A percentile compares a stretch with the other conserved stretches of the same genome.
Conservation (phyloP, 2,888 invertebrate species). For the Ecliptopera silaceata region DNA sequence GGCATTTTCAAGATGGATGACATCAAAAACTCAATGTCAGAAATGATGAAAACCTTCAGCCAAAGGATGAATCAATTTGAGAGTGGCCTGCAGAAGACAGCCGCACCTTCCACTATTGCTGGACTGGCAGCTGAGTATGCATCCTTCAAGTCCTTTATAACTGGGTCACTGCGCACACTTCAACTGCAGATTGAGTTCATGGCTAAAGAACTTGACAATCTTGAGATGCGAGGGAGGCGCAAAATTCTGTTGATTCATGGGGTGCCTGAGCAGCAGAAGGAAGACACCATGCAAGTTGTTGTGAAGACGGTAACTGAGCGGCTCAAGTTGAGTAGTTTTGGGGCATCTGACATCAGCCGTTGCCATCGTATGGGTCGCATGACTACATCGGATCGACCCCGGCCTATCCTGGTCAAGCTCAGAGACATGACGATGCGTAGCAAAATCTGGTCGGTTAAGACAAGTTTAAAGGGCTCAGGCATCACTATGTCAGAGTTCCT, state of each 20-base stretch:
- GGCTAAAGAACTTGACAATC: not conserved
- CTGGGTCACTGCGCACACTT: not conserved
- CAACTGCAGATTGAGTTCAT: constrained; percentile 4
- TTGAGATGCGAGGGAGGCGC: constrained; percentile 3
- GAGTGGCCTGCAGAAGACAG: too few relatives aligned
- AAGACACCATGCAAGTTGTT: not conserved
- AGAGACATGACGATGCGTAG: too few relatives aligned
- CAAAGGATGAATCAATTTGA: not conserved
- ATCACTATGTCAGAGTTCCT: too few relatives aligned
- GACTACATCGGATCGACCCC: not conserved
- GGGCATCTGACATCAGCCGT: not conserved
- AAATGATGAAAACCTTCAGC: not conserved
- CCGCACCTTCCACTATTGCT: not conserved
- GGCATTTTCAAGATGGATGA: constrained; percentile 3
- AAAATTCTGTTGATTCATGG: constrained; percentile 7
- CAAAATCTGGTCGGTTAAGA: too few relatives aligned
- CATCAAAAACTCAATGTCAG: not conserved
- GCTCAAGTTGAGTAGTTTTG: not conserved
- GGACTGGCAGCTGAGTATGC: not conserved
- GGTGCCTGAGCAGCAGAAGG: constrained; percentile 2
- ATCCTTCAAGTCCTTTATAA: constrained; percentile 2
- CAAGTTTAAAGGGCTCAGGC: too few relatives aligned
- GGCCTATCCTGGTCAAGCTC: constrained; percentile 6
- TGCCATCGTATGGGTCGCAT: constrained; percentile 13
- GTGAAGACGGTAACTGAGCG: too few relatives aligned